Conservation (phyloP, 2,113 vertebrate genomes). For the Miniopterus natalensis region DNA sequence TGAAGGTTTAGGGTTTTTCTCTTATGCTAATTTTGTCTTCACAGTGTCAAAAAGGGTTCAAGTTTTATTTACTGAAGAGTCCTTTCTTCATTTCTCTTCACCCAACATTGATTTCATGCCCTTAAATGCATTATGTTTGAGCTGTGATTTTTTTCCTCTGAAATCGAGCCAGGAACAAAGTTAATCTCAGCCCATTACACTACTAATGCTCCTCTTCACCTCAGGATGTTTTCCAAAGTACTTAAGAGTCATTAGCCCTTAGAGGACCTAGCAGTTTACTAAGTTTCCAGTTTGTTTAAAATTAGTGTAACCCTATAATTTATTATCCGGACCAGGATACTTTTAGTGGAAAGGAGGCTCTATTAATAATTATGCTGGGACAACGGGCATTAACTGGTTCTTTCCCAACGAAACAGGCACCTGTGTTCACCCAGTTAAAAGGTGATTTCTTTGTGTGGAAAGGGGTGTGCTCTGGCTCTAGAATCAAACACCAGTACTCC, state of each 20-base stretch:
- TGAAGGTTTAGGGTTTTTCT: neutral
- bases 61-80: conserved; percentile 61
- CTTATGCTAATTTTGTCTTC: neutral
- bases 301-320: conserved; percentile 60
- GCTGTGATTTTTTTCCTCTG: conserved; percentile 58
- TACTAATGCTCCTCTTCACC: conserved; percentile 83
- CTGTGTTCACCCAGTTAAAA: neutral
- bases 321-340: conserved; percentile 52
- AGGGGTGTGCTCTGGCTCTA: neutral
- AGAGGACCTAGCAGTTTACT: conserved; percentile 68
- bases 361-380: conserved; percentile 46
- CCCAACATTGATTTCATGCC: conserved; percentile 61
- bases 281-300: conserved; percentile 77
- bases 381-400: neutral
- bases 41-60: neutral
- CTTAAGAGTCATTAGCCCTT: conserved; percentile 79
- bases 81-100: conserved; percentile 55
- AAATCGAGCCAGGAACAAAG: conserved; percentile 69
- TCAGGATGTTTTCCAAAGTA: conserved; percentile 82
- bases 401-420: neutral
- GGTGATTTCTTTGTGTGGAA: neutral
- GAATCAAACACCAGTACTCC: neutral
- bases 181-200: conserved; percentile 84
- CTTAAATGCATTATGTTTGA: conserved; percentile 73
- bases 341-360: conserved; percentile 12